Base-by-base conservation (phyloP, 2,888 invertebrate species). In the Dryomyza anilis region DNA sequence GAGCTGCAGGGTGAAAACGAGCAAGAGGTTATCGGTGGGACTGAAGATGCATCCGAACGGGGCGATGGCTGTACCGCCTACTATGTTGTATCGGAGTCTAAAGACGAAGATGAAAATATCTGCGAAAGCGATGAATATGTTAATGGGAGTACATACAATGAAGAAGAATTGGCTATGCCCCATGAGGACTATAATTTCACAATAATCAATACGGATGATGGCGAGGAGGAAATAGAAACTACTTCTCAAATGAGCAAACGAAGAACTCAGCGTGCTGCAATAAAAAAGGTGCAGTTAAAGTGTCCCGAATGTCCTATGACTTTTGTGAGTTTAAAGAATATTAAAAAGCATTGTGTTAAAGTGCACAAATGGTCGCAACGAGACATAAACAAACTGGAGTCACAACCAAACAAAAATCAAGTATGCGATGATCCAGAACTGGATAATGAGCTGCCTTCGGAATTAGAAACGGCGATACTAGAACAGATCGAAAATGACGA, bases 121-220 rank as follows among this genome's bases (percentile, higher is more conserved):
- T 57, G 23, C 19, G 53, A 56, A 1, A 36, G 21, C 19, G 63
- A 58, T n/a, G 58, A 57, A 6, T 33, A 36, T n/a, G 64, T 46
- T 7, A 67, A 65, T 7, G 69, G 66, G 4, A 68, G 64, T 3
- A 71, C 65, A 16, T 72, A 76, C 39, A 53, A 16, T 61, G 61
- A 30, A 2, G 14, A 39, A 4, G 27, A 43, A 2, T 36, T 36
- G 27, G 29, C n/a, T 2, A 23, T n/a, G 10, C 10, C 57, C 6
- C 19, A 33, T 6, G 62, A 70, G 14, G 73, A 78, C 56, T 78
- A 72, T 52, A 75, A 74, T 53, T 72, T 75, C 58, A 72, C 72
- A 6, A 73, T 77, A n/a, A 70, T 73, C 7, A 72, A 73, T 33
- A 72, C 69, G 50, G 69, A 68, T 36, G 69, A 70, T 21, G 71